These are phyloP conservation scores for Galemys pyrenaicus DNA, from an alignment of 2,113 vertebrate genomes.

Conservation along the genomic window DNA sequence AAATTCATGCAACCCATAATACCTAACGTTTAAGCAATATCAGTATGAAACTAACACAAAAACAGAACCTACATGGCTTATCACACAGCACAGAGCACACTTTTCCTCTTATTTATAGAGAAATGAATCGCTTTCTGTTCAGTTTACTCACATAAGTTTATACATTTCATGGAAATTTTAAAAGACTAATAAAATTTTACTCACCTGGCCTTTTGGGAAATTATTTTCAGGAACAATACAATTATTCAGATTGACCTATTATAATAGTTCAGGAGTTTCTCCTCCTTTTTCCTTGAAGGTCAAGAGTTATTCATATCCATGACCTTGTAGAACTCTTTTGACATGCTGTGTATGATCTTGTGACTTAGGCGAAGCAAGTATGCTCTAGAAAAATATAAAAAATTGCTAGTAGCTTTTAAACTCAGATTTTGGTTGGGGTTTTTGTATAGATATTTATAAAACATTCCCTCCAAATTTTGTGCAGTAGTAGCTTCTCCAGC, in stretches of 20 bases:
- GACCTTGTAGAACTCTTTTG: neutral
- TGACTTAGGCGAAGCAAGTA: neutral
- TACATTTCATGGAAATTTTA: neutral
- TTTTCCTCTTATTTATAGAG: neutral
- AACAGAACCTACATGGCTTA: too few relatives aligned
- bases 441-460: neutral
- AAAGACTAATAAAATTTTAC: neutral
- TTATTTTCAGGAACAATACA: slow-evolving; percentile 27
- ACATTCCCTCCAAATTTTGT: neutral
- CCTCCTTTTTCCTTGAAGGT: neutral
- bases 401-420: neutral
- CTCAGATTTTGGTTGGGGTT: neutral
- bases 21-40: neutral
- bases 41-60: neutral
- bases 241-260: neutral
- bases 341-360: neutral
- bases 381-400: slow-evolving; percentile 37
- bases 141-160: neutral
- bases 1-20: neutral
- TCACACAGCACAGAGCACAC: neutral
- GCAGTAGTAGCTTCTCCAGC: neutral
- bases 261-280: neutral
- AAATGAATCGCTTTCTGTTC: neutral
- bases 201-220: neutral
- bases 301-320: neutral